These are phyloP conservation scores for Vidua macroura DNA, from an alignment of 2,113 vertebrate genomes.

Conservation along the genomic window DNA sequence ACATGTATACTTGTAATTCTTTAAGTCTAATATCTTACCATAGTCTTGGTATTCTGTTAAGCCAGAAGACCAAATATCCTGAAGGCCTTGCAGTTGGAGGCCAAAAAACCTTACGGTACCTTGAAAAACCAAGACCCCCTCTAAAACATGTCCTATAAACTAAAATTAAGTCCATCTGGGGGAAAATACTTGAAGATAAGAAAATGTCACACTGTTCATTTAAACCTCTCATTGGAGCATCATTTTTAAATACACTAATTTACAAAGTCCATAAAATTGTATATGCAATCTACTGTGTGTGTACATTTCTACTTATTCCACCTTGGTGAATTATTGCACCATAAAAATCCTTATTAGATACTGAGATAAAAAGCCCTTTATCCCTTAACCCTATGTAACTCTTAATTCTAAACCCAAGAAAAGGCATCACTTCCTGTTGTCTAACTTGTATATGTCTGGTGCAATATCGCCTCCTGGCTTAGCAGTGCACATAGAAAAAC, in stretches of 20 bases:
- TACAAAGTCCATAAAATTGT: neutral
- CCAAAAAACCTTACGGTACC: neutral
- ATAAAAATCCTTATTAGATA: neutral
- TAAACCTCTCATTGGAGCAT: neutral
- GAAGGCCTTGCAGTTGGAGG: neutral
- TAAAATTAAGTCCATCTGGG: neutral
- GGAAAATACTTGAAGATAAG: neutral
- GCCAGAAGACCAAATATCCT: neutral
- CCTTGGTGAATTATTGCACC: neutral
- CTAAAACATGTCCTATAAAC: neutral
- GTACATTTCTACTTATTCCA: neutral
- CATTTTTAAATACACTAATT: neutral
- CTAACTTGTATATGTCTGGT: neutral
- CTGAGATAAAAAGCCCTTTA: neutral
- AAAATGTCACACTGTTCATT: neutral
- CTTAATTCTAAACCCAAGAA: neutral
- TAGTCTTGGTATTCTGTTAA: neutral
- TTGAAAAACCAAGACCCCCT: neutral
- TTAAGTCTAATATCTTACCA: neutral
- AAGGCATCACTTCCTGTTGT: neutral
- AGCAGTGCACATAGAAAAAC: neutral
- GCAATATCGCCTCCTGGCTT: rapidly evolving
- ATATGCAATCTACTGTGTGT: rapidly evolving
- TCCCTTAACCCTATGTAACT: neutral
- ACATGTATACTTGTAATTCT: neutral